phyloP scores from a whole-genome alignment of 2,113 vertebrate genomes.

The Pyxicephalus adspersus region DNA sequence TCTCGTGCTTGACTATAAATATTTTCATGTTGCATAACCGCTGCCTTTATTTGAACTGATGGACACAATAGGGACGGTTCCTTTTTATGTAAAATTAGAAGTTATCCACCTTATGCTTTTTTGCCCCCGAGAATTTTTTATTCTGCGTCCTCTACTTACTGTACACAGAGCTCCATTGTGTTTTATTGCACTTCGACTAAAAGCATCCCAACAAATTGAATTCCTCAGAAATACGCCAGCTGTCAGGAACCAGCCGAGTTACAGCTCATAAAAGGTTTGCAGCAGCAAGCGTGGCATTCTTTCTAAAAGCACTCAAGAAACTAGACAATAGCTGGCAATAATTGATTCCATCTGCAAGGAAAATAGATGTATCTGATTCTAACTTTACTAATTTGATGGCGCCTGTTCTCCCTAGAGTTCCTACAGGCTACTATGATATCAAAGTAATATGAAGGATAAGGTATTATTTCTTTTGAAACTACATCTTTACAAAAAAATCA shows the following conservation, averaged over 20 bases:
- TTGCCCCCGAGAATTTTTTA: constrained; percentile 20
- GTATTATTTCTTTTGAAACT: no score
- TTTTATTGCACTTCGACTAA: constrained; percentile 51
- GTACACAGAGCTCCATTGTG: constrained; percentile 45
- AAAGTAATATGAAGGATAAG: no score
- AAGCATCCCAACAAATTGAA: constrained; percentile 54
- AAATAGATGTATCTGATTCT: neutral
- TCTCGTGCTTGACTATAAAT: constrained; percentile 18
- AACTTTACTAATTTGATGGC: neutral
- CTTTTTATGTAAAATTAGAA: constrained; percentile 36
- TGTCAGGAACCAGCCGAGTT: constrained; percentile 43
- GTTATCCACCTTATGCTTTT: constrained; percentile 25
- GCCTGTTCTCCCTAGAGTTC: neutral
- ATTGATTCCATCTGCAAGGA: constrained; percentile 46
- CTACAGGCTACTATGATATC: neutral
- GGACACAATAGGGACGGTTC: constrained; percentile 35
- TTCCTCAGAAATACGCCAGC: constrained; percentile 45
- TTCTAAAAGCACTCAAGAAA: constrained; percentile 45
- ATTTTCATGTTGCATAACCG: constrained; percentile 37
- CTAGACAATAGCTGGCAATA: constrained; percentile 41
- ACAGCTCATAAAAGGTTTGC: constrained; percentile 47
- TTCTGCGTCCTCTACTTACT: neutral
- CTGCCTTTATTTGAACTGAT: neutral
- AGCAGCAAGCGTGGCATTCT: constrained; percentile 40
- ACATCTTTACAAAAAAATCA: no score